Evolutionary conservation across 2,888 invertebrate genomes (phyloP), one percentile per base, ranked within the genome.

Genomic region (Limnephilus marmoratus): DNA sequence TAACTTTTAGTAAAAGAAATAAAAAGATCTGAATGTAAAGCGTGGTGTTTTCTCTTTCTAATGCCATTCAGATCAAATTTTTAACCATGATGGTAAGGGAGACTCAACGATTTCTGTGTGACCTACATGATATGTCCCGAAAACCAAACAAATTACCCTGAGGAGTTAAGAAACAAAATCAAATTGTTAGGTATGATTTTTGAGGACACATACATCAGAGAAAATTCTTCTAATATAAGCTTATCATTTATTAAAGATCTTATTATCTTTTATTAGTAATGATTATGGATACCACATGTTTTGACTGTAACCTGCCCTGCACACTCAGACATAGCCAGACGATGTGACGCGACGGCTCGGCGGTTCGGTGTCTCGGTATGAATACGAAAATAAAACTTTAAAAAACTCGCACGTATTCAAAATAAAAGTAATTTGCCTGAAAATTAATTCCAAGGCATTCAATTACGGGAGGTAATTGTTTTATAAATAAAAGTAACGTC

Each of bases 381-480:
- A 82, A 34, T 91, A 91, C 85, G 91, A 85, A 91, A 89, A 91
- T 88, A 83, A 80, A 86, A 85, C 68, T 91, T 82, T 85, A 80
- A 49, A 91, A 91, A 85, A 45, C 85, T 86, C 49, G 85, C 92
- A 90, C 86, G 90, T 86, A 81, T 86, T 92, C 90, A 85, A 90
- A 90, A 90, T 49, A 85, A 90, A 90, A 90, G 53, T 68, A 81
- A 49, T 49, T 81, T 31, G 45, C 18, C 11, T 49, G 90, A 37
- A 68, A 49, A 83, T 24, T 80, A 80, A 85, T 90, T 80, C 90
- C 34, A 85, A 41, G 29, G 37, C 34, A 68, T 85, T 49, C 90
- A 80, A 85, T 90, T 85, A 90, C 80, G 7, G 88, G 3, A n/a
- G 68, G 68, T 88, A 88, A 88, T 88, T 88, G 88, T 90, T 90